These are phyloP conservation scores for Helicoverpa armigera DNA, from an alignment of 1,140 invertebrate genomes.

Conservation along the genomic window DNA sequence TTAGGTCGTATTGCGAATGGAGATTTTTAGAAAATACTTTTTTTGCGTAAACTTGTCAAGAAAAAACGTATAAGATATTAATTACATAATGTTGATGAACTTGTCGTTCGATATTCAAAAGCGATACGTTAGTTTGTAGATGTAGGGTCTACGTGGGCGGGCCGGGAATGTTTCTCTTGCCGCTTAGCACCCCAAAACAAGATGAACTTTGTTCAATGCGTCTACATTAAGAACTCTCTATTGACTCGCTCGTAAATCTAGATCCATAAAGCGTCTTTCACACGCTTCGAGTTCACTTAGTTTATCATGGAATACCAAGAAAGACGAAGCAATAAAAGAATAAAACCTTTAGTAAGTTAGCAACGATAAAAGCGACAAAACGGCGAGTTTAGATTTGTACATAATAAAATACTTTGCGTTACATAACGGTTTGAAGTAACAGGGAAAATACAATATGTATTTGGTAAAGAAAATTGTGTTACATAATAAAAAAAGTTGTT, in stretches of 20 bases:
- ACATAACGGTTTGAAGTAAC: slow-evolving; percentile 16
- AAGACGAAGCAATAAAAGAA: not conserved
- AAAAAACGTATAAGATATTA: slow-evolving; percentile 52
- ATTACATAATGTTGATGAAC: slow-evolving; percentile 49
- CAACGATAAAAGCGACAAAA: slow-evolving; percentile 26
- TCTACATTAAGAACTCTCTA: slow-evolving; percentile 33
- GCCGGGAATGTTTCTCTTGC: not conserved
- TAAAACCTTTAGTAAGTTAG: slow-evolving; percentile 26
- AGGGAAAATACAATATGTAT: slow-evolving; percentile 12
- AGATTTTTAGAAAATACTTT: slow-evolving; percentile 59
- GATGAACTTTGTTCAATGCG: slow-evolving; percentile 39
- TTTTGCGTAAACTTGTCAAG: slow-evolving; percentile 54
- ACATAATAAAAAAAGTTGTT: not conserved
- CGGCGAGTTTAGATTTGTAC: slow-evolving; percentile 14
- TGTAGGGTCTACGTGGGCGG: slow-evolving; percentile 29
- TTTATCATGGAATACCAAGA: slow-evolving; percentile 6
- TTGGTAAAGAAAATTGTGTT: slow-evolving; percentile 15
- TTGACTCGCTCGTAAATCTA: slow-evolving; percentile 42
- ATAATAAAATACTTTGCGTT: slow-evolving; percentile 5
- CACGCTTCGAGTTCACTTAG: slow-evolving; percentile 10
- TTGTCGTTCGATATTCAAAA: slow-evolving; percentile 39
- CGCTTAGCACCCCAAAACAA: slow-evolving; percentile 41
- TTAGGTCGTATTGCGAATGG: slow-evolving; percentile 21
- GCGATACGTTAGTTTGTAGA: slow-evolving; percentile 12
- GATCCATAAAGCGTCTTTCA: slow-evolving; percentile 35